Evolutionary conservation across 2,797 vertebrate species (phyloP), one percentile per base, ranked within the genome.

Genomic region (Alauda arvensis): DNA sequence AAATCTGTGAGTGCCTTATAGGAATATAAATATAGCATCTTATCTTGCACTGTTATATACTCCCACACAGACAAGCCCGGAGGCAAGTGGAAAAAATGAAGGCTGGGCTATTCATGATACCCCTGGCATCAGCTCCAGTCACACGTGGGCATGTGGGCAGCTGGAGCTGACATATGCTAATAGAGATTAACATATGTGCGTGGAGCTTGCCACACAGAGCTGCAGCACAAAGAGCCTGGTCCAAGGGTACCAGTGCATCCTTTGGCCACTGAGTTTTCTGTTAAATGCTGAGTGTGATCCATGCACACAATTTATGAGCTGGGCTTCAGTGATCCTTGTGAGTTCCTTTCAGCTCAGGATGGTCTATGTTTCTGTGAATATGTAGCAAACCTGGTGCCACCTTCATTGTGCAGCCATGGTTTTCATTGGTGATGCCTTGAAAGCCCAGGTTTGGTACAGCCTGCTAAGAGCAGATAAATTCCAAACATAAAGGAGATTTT

Each of bases 81-180:
- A 93, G 82, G 88, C 82, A 91, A 88, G 65, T 0, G 3, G 53
- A 48, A 80, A 83, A 92, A 87, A 53, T 0, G 46, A 70, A 85
- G 52, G 53, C 69, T 83, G 69, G 72, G 62, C 65, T 90, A 72
- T 79, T 74, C 77, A n/a, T 67, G 93, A 78, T 83, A 87, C 60
- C 53, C 52, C 49, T 80, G 70, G 90, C 42, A 1, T 86, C 80
- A 85, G 69, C 86, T 71, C 43, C 79, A 75, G 69, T 69, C 76
- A 91, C 6, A 12, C 8, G 9, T 2, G 12, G 74, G 42, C 45
- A 59, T 70, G 82, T 61, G 90, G 92, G 88, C 92, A 94, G 93
- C 93, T 88, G 88, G 79, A 87, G 52, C 29, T 8, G 10, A 88
- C 88, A 88, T 93, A 88, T 92, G 91, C 77, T 91, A 59, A 85